Conservation (phyloP, 2,797 vertebrate species). For the Hylomyscus alleni region DNA sequence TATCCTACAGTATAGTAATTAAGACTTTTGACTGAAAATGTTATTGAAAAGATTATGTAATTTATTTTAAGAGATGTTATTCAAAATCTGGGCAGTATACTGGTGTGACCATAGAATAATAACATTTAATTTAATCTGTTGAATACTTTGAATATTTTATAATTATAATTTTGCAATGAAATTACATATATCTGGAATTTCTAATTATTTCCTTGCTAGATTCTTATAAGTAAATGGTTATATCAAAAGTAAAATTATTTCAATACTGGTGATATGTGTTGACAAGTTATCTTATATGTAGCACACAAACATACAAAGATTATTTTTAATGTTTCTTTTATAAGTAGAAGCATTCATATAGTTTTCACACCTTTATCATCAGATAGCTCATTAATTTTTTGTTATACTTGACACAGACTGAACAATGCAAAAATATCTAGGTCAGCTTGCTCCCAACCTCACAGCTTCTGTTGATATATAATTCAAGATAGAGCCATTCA, state of each 20-base stretch:
- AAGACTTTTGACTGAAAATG: conserved; percentile 7
- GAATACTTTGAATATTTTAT: background rate
- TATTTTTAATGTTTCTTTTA: background rate
- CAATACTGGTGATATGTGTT: background rate
- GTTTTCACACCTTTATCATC: background rate
- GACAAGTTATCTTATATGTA: background rate
- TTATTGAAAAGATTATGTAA: background rate
- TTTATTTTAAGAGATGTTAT: background rate
- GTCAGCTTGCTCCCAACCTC: background rate
- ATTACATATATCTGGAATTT: background rate
- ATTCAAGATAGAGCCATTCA: background rate
- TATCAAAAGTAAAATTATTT: conserved; percentile 5
- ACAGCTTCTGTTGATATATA: background rate
- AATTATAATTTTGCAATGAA: conserved; percentile 11
- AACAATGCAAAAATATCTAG: conserved; percentile 21
- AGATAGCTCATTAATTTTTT: background rate
- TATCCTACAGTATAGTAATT: background rate
- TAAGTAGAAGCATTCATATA: background rate
- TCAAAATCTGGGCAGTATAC: background rate
- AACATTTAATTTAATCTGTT: background rate
- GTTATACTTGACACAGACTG: background rate
- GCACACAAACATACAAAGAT: background rate
- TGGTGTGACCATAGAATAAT: background rate
- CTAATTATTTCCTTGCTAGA: conserved; percentile 27
- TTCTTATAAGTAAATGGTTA: conserved; percentile 13